Base-by-base conservation (phyloP, 1,140 invertebrate species). In the Planococcus citri region DNA sequence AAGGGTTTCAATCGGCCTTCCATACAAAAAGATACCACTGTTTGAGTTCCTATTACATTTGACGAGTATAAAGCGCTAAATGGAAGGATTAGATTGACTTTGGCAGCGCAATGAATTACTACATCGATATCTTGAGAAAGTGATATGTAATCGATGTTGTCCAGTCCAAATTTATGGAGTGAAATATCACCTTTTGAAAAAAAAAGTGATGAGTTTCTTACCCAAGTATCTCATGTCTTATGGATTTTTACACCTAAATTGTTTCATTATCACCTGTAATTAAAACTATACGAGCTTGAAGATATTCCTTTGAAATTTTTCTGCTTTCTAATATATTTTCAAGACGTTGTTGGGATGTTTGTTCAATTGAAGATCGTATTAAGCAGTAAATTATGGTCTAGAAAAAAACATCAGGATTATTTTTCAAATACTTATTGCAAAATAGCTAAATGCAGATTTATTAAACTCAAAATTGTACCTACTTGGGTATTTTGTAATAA, bases 61-160 rank as follows among this genome's bases (percentile, higher is more conserved):
- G 79, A 73, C 24, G 77, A 78, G 70, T 80, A 77, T 14, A 83
- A 72, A 20, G 82, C 81, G 76, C 72, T 29, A 70, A 81, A 83
- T 9, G 82, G 81, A 71, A 82, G 81, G 25, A 80, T 78, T 10
- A 83, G 73, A 73, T 83, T 83, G 25, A 83, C 82, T 64, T 77
- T 74, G 25, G 82, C 82, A 17, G 81, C 82, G 24, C 82, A 78
- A 74, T 83, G 82, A 58, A 83, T 79, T 27, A 83, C 76, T 68
- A 79, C 77, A 72, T 83, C 82, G 29, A 82, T 77, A 61, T 82
- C 81, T 22, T 77, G 79, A 68, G 76, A 76, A 6, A 83, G 72
- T 69, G 78, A 79, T 14, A 75, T 76, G 71, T 80, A 82, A 51
- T 81, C 77, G 37, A 81, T 80, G 57, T 83, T 79, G 41, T 73